Evolutionary conservation across 2,888 invertebrate genomes (phyloP), one percentile per base, ranked within the genome.

Genomic region (Lasiommata megera): DNA sequence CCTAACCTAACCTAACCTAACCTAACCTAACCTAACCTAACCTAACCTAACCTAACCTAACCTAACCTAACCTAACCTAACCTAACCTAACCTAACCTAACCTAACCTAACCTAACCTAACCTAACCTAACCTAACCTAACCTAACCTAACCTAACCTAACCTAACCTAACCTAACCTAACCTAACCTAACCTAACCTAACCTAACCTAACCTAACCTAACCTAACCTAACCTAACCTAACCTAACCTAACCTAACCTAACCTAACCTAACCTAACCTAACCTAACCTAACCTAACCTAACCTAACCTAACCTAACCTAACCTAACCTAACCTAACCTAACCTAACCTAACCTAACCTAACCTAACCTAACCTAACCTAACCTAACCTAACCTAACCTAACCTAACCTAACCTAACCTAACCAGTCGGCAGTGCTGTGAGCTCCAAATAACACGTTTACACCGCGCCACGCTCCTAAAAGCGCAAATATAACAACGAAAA

Each of bases 11-110:
- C 51, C 51, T 51, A 51, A 52, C 52, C 52, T 52, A 52, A 52
- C 52, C 52, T 52, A 52, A 52, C 52, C 52, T 52, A 52, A 40
- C 52, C 52, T 52, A 52, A 40, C 52, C 52, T 52, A 52, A 40
- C 52, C 52, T 52, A 52, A 52, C 52, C 52, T 52, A 52, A 40
- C 52, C 52, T 52, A 40, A 40, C 52, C 52, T 52, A 52, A 40
- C 52, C 52, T 52, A 40, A 37, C 37, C 37, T 37, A 37, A 37
- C 37, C 37, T 37, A 37, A 37, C 37, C 37, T 37, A 37, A 37
- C 37, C 37, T 37, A 37, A 37, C 37, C 37, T 37, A 37, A 37
- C 37, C 50, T 50, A 50, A 37, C 50, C 50, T 50, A 37, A 50
- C 50, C 50, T 28, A 28, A 28, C 28, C 28, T 28, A 28, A 28